Evolutionary conservation across 2,797 vertebrate species (phyloP).

Genomic region (Danio jaintianensis): DNA sequence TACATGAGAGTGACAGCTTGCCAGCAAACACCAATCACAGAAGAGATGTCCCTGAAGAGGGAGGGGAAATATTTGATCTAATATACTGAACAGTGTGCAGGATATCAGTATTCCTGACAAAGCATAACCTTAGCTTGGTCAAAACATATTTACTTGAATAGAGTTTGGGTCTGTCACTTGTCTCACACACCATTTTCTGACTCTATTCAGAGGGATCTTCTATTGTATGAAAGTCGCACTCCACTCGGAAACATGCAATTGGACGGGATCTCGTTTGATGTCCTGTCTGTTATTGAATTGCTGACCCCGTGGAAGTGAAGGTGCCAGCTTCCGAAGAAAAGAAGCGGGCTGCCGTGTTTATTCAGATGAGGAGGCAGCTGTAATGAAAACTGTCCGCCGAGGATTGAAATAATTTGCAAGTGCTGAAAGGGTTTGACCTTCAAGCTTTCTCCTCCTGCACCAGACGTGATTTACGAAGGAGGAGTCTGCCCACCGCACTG

Average conservation of each 20-base stretch:
- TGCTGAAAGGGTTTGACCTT: constrained; percentile 59
- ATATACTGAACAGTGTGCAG: neutral
- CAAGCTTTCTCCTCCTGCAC: constrained; percentile 34
- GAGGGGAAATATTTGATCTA: too few relatives aligned
- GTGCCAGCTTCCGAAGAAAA: constrained; percentile 37
- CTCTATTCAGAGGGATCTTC: neutral
- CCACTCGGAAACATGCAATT: constrained; percentile 31
- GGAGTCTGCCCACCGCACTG: constrained; percentile 5
- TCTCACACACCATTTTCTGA: constrained; percentile 8
- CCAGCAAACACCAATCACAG: too few relatives aligned
- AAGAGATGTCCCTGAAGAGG: too few relatives aligned
- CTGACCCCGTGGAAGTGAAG: constrained; percentile 36
- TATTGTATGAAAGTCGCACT: neutral
- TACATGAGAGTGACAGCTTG: too few relatives aligned
- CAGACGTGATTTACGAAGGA: constrained; percentile 42
- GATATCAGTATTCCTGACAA: neutral
- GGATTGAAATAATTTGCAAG: constrained; percentile 57
- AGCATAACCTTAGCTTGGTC: neutral
- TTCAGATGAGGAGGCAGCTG: constrained; percentile 58
- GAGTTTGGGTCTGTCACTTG: neutral
- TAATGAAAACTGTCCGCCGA: constrained; percentile 56
- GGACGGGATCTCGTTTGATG: constrained; percentile 29
- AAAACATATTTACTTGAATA: neutral
- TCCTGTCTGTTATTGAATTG: constrained; percentile 36
- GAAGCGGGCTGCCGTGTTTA: constrained; percentile 51